Conservation (phyloP, 2,113 vertebrate species). For the Elgaria multicarinata region DNA sequence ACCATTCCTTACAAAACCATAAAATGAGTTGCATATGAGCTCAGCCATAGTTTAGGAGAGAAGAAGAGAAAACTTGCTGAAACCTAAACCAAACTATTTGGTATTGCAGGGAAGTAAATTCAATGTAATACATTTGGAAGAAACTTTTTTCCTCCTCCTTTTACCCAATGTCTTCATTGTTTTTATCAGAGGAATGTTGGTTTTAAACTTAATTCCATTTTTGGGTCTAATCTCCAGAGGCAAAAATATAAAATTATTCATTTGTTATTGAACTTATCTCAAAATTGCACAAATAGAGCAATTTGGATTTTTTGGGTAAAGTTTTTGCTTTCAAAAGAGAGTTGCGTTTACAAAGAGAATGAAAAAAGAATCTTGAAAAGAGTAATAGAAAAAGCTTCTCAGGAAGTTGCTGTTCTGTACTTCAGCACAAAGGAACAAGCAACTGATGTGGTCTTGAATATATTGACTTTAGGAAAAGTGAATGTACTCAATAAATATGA, state of each 20-base stretch:
- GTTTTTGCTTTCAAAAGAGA: constrained; percentile 22
- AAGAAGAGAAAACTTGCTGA: not conserved
- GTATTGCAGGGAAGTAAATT: constrained; percentile 1
- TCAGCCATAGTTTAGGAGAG: not conserved
- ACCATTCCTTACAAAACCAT: not conserved
- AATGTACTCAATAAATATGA: constrained; percentile 14
- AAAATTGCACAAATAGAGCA: constrained; percentile 25
- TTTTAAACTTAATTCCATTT: constrained; percentile 34
- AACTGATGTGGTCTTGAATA: constrained; percentile 10
- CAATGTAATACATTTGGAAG: constrained; percentile 10
- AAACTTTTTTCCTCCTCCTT: constrained; percentile 1
- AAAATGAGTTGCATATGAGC: not conserved
- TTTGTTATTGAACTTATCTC: constrained; percentile 31
- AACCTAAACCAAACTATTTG: not conserved
- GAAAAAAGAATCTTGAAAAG: not conserved
- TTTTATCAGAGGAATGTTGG: not conserved
- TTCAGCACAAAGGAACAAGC: not conserved
- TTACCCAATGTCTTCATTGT: not conserved
- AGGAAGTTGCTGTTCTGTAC: constrained; percentile 18
- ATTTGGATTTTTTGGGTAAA: not conserved
- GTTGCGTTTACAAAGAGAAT: constrained; percentile 22
- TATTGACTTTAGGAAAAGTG: constrained; percentile 11
- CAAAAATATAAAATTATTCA: constrained; percentile 30
- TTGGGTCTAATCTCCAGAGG: constrained; percentile 31
- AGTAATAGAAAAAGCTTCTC: not conserved